Conservation (phyloP, 92 coral and sea anemone genomes). For the Epizoanthus rinbou region DNA sequence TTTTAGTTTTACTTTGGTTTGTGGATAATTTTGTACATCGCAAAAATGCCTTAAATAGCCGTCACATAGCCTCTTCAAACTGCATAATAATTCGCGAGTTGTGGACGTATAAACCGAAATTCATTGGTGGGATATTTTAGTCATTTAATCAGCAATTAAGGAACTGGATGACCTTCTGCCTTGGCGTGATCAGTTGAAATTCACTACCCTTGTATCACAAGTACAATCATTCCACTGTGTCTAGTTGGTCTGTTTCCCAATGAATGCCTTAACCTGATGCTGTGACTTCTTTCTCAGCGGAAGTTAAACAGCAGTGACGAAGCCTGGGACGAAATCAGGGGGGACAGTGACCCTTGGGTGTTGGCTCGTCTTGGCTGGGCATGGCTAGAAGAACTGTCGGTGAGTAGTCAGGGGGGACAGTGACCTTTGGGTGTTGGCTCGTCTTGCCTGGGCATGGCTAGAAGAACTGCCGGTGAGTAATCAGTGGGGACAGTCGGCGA, state of each 20-base stretch:
- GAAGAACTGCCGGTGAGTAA: conserved; percentile 61
- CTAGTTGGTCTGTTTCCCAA: background rate
- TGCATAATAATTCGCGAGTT: too few relatives aligned
- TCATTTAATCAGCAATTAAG: too few relatives aligned
- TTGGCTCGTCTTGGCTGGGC: conserved; percentile 79
- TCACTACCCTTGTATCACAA: background rate
- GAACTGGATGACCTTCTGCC: too few relatives aligned
- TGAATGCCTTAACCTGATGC: background rate
- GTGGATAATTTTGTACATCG: too few relatives aligned
- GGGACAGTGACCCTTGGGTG: conserved; percentile 85
- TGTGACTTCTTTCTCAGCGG: conserved; percentile 52
- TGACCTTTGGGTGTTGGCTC: background rate
- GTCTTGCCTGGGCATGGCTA: conserved; percentile 86
- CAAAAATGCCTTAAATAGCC: too few relatives aligned
- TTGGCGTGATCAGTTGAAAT: too few relatives aligned
- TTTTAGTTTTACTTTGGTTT: too few relatives aligned
- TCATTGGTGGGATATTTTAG: too few relatives aligned
- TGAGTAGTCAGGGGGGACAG: conserved; percentile 35
- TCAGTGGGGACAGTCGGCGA: background rate
- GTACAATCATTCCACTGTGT: background rate
- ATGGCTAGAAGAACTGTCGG: conserved; percentile 83
- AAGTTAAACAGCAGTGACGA: conserved; percentile 78
- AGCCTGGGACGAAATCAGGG: conserved; percentile 80
- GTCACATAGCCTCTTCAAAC: too few relatives aligned
- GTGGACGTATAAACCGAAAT: too few relatives aligned